Evolutionary conservation across 2,888 invertebrate species (phyloP).

Genomic region (Agonopterix arenella): DNA sequence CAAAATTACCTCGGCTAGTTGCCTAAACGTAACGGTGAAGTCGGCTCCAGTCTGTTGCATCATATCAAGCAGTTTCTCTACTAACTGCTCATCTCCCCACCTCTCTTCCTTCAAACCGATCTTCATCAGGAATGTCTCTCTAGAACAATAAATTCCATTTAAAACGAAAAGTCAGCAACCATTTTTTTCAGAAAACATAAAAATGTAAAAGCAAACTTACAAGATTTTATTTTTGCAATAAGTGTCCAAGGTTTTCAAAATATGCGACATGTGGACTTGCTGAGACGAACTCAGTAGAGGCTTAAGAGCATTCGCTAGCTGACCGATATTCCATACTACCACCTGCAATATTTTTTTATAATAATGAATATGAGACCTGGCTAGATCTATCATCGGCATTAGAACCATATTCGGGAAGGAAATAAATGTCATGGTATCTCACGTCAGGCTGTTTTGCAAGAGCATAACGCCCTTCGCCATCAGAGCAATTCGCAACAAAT

Average conservation of each 20-base stretch:
- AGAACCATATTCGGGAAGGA: too few relatives aligned
- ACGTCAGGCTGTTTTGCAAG: conserved; percentile 79
- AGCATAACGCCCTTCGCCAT: conserved; percentile 78
- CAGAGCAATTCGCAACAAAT: conserved; percentile 79
- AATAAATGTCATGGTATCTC: conserved; percentile 9
- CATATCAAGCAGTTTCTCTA: conserved; percentile 75
- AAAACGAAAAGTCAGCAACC: not conserved
- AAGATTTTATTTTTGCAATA: conserved; percentile 69
- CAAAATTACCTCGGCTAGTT: conserved; percentile 65
- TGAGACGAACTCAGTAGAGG: conserved; percentile 63
- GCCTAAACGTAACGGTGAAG: conserved; percentile 78
- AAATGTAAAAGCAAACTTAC: conserved; percentile 33
- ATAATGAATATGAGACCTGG: not conserved
- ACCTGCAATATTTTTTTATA: conserved; percentile 37
- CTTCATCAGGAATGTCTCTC: conserved; percentile 72
- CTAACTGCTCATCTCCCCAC: conserved; percentile 62
- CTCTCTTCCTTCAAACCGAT: conserved; percentile 68
- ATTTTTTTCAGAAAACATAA: too few relatives aligned
- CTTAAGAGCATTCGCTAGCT: conserved; percentile 76
- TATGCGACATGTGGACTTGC: conserved; percentile 59
- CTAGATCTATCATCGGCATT: not conserved
- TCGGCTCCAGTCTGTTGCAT: conserved; percentile 81
- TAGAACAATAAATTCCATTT: conserved; percentile 14
- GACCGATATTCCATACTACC: conserved; percentile 79
- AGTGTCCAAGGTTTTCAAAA: conserved; percentile 61